phyloP scores from a whole-genome alignment of 2,888 invertebrate species.

The Ceramica pisi region DNA sequence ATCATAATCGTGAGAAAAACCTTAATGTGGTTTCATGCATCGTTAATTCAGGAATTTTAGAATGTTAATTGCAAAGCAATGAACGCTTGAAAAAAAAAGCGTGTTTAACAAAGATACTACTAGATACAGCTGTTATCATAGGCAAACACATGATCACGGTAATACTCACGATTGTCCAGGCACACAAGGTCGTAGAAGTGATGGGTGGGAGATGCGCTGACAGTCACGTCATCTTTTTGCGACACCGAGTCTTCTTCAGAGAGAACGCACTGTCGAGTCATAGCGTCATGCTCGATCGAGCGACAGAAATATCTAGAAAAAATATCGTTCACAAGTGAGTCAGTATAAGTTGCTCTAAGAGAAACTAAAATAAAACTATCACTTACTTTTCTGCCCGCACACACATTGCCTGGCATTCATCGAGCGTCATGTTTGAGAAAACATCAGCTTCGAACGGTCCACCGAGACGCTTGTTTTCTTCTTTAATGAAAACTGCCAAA shows the following conservation, averaged over 20 bases:
- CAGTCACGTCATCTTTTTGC: slow-evolving; percentile 96
- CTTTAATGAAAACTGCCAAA: slow-evolving; percentile 96
- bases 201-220: slow-evolving; percentile 96
- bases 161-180: slow-evolving; percentile 96
- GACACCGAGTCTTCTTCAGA: slow-evolving; percentile 98
- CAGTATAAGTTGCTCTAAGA: slow-evolving; percentile 6
- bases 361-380: slow-evolving; percentile 25
- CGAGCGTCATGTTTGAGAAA: slow-evolving; percentile 95
- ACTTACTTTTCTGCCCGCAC: slow-evolving; percentile 95
- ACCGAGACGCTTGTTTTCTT: slow-evolving; percentile 96
- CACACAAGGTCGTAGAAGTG: slow-evolving; percentile 97
- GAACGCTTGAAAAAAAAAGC: slow-evolving; percentile 35
- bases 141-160: slow-evolving; percentile 48
- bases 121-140: slow-evolving; percentile 48
- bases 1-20: slow-evolving; percentile 88
- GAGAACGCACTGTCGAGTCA: slow-evolving; percentile 96
- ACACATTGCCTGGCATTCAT: slow-evolving; percentile 97
- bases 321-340: slow-evolving; percentile 45
- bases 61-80: slow-evolving; percentile 46
- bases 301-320: slow-evolving; percentile 94
- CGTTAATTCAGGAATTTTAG: slow-evolving; percentile 56
- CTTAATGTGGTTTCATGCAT: slow-evolving; percentile 83
- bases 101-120: slow-evolving; percentile 28
- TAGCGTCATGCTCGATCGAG: slow-evolving; percentile 97
- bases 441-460: slow-evolving; percentile 97